phyloP scores from a whole-genome alignment of 2,888 invertebrate species.

The Drosophila phalerata region DNA sequence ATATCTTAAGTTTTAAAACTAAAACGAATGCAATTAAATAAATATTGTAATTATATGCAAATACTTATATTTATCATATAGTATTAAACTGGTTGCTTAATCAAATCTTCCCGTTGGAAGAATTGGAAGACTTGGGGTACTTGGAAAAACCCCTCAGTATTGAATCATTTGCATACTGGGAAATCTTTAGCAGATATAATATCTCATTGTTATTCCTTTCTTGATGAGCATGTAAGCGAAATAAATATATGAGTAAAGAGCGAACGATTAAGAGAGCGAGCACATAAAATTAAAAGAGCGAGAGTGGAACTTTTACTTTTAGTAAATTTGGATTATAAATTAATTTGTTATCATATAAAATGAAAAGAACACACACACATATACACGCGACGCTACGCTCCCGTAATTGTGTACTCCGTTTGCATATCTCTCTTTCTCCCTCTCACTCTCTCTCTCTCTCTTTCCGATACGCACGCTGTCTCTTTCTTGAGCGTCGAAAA shows the following conservation, averaged over 20 bases:
- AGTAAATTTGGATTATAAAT: constrained; percentile 65
- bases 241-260: not conserved
- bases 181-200: constrained; percentile 15
- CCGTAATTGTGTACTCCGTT: constrained; percentile 14
- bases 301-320: constrained; percentile 28
- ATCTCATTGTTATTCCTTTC: constrained; percentile 16
- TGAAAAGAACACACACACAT: constrained; percentile 15
- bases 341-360: constrained; percentile 71
- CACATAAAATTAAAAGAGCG: constrained; percentile 4
- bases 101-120: constrained; percentile 13
- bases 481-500: constrained; percentile 51
- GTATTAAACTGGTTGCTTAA: constrained; percentile 9
- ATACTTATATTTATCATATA: not conserved
- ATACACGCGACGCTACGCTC: not conserved
- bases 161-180: constrained; percentile 46
- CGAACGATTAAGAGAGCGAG: not conserved
- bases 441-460: constrained; percentile 12
- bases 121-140: constrained; percentile 8
- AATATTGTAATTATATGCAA: not conserved
- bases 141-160: constrained; percentile 34
- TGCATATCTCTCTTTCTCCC: constrained; percentile 10
- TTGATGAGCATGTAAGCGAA: constrained; percentile 16
- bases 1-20: not conserved
- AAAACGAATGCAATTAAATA: constrained; percentile 6
- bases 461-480: constrained; percentile 18